A percentile compares a stretch with the other conserved stretches of the same genome.
phyloP scores from a whole-genome alignment of 2,113 vertebrate species.

The Leptodactylus fuscus region DNA sequence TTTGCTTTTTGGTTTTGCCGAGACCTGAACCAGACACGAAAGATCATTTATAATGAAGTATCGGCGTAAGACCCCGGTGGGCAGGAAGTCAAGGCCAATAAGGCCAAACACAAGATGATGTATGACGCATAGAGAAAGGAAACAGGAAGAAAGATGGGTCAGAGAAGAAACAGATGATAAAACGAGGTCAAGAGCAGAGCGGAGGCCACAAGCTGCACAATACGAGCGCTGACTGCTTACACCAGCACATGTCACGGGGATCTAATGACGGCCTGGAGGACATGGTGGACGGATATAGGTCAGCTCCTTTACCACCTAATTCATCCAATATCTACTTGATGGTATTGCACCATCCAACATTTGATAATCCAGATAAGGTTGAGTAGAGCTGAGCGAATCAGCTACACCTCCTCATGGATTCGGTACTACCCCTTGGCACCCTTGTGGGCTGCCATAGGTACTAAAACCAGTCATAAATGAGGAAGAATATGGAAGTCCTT shows the following conservation, averaged over 20 bases:
- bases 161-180: not conserved
- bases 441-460: too few relatives aligned
- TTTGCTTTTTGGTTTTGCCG: not conserved
- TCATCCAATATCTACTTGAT: not conserved
- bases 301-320: not conserved
- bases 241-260: not conserved
- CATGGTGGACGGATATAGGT: not conserved
- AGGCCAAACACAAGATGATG: not conserved
- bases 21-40: not conserved
- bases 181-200: not conserved
- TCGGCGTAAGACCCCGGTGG: too few relatives aligned
- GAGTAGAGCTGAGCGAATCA: too few relatives aligned
- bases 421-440: too few relatives aligned
- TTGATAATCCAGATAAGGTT: not conserved
- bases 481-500: too few relatives aligned
- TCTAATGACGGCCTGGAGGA: not conserved
- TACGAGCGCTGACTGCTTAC: not conserved
- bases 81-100: not conserved
- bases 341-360: not conserved
- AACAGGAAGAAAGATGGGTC: slow-evolving; percentile 16
- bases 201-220: not conserved
- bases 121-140: slow-evolving; percentile 6
- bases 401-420: too few relatives aligned
- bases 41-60: not conserved
- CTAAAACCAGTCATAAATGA: too few relatives aligned